A percentile compares a stretch with the other conserved stretches of the same genome.
Evolutionary conservation across 2,113 vertebrate species (phyloP).

Genomic region (Sprattus sprattus): DNA sequence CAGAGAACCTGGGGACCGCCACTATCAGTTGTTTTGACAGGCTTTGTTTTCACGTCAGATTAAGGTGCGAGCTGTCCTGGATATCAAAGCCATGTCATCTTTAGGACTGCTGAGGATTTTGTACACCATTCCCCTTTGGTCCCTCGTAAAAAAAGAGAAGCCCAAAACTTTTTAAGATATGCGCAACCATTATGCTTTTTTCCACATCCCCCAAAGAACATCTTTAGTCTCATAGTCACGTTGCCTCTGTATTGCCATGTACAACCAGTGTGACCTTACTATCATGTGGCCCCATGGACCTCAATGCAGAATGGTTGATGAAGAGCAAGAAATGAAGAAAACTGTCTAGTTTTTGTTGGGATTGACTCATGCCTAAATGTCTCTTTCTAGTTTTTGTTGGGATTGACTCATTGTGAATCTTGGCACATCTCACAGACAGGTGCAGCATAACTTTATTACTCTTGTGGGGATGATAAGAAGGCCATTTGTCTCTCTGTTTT

Average conservation of each 20-base stretch:
- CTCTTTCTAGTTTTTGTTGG: neutral
- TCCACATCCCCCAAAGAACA: neutral
- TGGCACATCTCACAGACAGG: neutral
- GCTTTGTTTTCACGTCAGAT: slow-evolving; percentile 11
- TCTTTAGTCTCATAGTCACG: neutral
- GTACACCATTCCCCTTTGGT: neutral
- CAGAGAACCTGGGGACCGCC: neutral
- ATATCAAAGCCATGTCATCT: neutral
- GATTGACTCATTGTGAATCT: neutral
- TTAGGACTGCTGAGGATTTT: slow-evolving; percentile 4
- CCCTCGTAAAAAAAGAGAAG: neutral
- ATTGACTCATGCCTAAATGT: neutral
- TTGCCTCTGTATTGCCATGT: neutral
- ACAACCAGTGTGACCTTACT: neutral
- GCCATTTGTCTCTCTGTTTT: neutral
- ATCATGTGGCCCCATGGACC: neutral
- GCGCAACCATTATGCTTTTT: neutral
- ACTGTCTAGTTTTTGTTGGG: too few relatives aligned
- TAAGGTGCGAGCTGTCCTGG: neutral
- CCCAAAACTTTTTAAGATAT: neutral
- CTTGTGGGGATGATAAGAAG: neutral
- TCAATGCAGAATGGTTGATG: neutral
- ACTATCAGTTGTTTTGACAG: slow-evolving; percentile 18
- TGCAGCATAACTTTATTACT: neutral
- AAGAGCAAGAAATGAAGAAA: neutral